Conservation (phyloP, 2,888 invertebrate species). For the Drosophila diplacantha region DNA sequence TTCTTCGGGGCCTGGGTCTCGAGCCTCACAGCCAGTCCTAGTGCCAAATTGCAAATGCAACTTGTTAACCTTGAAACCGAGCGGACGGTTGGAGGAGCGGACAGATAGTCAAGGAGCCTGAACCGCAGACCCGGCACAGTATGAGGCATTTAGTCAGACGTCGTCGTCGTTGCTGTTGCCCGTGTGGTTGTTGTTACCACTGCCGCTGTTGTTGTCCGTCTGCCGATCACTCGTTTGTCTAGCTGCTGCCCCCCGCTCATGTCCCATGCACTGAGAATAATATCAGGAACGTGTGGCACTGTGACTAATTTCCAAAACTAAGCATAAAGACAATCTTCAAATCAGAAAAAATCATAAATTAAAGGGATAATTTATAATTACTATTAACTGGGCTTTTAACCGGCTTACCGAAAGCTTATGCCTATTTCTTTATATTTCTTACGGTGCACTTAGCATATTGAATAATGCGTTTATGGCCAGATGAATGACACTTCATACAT, state of each 20-base stretch:
- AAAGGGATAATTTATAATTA: background rate
- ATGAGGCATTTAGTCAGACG: constrained; percentile 73
- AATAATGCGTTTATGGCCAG: constrained; percentile 77
- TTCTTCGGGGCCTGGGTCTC: constrained; percentile 29
- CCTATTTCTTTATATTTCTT: background rate
- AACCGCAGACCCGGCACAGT: constrained; percentile 63
- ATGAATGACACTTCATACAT: constrained; percentile 77
- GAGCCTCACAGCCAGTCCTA: constrained; percentile 43
- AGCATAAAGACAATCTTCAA: background rate
- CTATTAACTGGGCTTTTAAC: too few relatives aligned
- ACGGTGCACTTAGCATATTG: constrained; percentile 57
- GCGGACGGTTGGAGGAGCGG: constrained; percentile 49
- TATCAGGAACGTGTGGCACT: background rate
- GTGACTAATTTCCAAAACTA: background rate
- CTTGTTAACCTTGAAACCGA: constrained; percentile 75
- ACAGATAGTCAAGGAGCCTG: constrained; percentile 50
- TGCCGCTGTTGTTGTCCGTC: constrained; percentile 57
- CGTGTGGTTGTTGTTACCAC: constrained; percentile 33
- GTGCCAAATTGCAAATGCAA: constrained; percentile 75
- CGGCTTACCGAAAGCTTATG: background rate
- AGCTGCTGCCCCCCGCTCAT: constrained; percentile 50
- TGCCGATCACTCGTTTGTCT: constrained; percentile 72
- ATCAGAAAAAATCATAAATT: background rate
- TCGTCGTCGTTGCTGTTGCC: constrained; percentile 42
- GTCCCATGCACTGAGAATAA: constrained; percentile 15